Percentiles rank a stretch among this genome's conserved stretches.
Conservation (phyloP, 2,797 vertebrate genomes). For the Syndactyla subalaris region DNA sequence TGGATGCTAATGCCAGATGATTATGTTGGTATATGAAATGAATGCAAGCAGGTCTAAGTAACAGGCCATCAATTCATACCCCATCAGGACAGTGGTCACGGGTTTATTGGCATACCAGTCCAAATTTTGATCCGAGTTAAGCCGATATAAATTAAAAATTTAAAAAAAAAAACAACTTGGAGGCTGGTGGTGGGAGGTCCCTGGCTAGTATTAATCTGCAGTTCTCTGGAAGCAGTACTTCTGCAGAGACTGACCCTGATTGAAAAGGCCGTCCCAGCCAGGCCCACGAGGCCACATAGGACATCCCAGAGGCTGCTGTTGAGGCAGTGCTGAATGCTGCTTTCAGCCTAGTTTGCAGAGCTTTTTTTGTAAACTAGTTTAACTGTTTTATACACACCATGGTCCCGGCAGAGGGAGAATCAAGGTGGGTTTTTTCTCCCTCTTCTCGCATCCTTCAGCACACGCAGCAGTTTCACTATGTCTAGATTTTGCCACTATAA, state of each 20-base stretch:
- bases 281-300: neutral
- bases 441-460: neutral
- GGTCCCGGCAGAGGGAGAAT: neutral
- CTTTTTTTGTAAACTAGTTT: neutral
- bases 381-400: neutral
- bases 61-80: neutral
- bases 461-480: neutral
- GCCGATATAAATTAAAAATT: neutral
- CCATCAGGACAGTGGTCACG: neutral
- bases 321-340: neutral
- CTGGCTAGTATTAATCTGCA: neutral
- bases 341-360: neutral
- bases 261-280: neutral
- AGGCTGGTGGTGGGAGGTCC: neutral
- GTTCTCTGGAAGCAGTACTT: neutral
- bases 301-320: neutral
- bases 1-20: conserved; percentile 7
- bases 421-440: neutral
- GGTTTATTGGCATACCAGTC: neutral
- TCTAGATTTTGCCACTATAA: neutral
- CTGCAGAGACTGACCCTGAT: neutral
- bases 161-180: too few relatives aligned
- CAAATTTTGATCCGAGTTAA: fast-evolving
- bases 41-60: neutral
- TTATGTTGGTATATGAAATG: neutral